phyloP scores from a whole-genome alignment of 2,888 invertebrate species.

The Trisateles emortualis region DNA sequence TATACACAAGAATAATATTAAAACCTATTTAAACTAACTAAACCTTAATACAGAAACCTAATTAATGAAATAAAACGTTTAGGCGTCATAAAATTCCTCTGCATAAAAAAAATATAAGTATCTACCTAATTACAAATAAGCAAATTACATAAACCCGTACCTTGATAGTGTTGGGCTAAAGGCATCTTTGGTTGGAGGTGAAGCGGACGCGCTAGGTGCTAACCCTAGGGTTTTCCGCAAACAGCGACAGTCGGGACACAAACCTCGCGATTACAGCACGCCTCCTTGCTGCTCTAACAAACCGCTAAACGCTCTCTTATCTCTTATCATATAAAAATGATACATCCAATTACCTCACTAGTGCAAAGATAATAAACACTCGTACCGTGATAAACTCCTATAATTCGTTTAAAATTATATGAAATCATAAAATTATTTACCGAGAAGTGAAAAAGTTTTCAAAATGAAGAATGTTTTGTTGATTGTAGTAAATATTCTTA shows the following conservation, averaged over 20 bases:
- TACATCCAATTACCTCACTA: slow-evolving; percentile 78
- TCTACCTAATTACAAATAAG: slow-evolving; percentile 22
- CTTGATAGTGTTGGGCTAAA: slow-evolving; percentile 15
- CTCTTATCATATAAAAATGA: slow-evolving; percentile 80
- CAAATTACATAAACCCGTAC: slow-evolving; percentile 20
- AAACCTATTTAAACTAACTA: too few species aligned
- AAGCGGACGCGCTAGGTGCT: slow-evolving; percentile 7
- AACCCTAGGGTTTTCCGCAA: slow-evolving; percentile 4
- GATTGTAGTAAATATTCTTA: slow-evolving; percentile 35
- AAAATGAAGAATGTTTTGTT: slow-evolving; percentile 58
- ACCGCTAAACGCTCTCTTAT: slow-evolving; percentile 44
- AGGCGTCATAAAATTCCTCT: too few species aligned
- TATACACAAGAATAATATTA: too few species aligned
- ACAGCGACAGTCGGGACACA: slow-evolving; percentile 42
- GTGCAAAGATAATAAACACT: slow-evolving; percentile 69
- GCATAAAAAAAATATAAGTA: too few species aligned
- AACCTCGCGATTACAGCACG: slow-evolving; percentile 44
- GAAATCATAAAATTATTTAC: not conserved
- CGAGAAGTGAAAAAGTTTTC: slow-evolving; percentile 24
- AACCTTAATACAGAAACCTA: too few species aligned
- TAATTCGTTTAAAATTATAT: slow-evolving; percentile 43
- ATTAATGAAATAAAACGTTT: too few species aligned
- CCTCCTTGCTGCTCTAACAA: slow-evolving; percentile 39
- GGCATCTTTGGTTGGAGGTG: too few species aligned
- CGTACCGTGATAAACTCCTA: slow-evolving; percentile 62